Evolutionary conservation across 1,140 invertebrate species (phyloP).

Genomic region (Drosophila nikananu): DNA sequence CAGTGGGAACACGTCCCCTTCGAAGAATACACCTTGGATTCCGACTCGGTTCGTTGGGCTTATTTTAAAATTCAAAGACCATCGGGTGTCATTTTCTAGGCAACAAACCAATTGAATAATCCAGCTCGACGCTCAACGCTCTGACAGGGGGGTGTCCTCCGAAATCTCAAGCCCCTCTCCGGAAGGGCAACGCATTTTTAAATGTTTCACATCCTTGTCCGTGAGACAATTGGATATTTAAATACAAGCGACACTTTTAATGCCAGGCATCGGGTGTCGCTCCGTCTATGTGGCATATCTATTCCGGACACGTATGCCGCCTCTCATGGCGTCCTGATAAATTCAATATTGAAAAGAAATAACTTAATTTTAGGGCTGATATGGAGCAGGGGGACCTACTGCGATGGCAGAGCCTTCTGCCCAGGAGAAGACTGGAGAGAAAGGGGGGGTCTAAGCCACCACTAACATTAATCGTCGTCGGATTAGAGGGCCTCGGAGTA

Average conservation of each 20-base stretch:
- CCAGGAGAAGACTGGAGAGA: not conserved
- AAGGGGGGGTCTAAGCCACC: not conserved
- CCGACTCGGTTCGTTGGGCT: conserved; percentile 14
- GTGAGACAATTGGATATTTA: conserved; percentile 74
- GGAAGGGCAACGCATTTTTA: conserved; percentile 64
- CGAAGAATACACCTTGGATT: conserved; percentile 44
- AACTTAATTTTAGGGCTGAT: conserved; percentile 67
- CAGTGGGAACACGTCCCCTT: conserved; percentile 65
- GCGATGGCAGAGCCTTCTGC: not conserved
- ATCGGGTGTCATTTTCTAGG: conserved; percentile 73
- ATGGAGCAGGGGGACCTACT: not conserved
- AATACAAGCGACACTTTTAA: conserved; percentile 78
- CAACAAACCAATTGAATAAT: conserved; percentile 75
- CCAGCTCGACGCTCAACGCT: conserved; percentile 21
- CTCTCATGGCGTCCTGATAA: conserved; percentile 64
- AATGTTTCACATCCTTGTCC: conserved; percentile 69
- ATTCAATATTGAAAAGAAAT: conserved; percentile 83
- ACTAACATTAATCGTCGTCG: conserved; percentile 11
- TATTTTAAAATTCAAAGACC: conserved; percentile 79
- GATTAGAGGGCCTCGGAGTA: conserved; percentile 33
- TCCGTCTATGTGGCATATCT: conserved; percentile 25
- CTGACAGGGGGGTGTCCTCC: conserved; percentile 1
- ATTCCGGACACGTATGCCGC: conserved; percentile 69
- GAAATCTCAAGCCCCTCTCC: conserved; percentile 8
- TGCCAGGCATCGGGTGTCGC: conserved; percentile 50